Evolutionary conservation across 2,888 invertebrate genomes (phyloP), one percentile per base, ranked within the genome.

Genomic region (Andrena marginata): DNA sequence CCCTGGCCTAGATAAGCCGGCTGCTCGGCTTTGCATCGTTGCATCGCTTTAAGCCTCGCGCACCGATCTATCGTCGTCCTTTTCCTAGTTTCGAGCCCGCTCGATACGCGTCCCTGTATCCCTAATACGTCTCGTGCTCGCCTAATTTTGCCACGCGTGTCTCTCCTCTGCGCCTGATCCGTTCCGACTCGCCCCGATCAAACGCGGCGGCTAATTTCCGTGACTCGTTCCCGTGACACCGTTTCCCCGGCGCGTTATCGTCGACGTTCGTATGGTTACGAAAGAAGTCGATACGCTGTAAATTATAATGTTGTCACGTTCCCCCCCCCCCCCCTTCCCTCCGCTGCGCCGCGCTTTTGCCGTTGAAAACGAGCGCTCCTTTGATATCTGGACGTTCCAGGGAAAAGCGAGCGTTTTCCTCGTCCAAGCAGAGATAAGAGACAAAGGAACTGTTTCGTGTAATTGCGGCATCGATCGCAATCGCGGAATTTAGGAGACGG

Each of bases 1-100:
- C 94, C 94, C 92, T 94, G 94, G 94, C 94, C 94, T 94, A 94
- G 93, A 94, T 94, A 93, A 90, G 73, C 86, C 87, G 81, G 80
- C 89, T 87, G 90, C 89, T 85, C 89, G 88, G 89, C 87, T 90
- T 90, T 85, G 84, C 89, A 86, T 85, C 85, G 89, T 85, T 90
- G 88, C 89, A 87, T 90, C 87, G 89, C 85, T 87, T 87, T 82
- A 82, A 84, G 75, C 82, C 68, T 65, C 82, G 63, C 69, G 48
- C 35, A 31, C 6, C 70, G 65, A 31, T 67, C 77, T 67, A 65
- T 71, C 63, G 33, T 69, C 54, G 29, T 79, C 79, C 77, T 67
- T 75, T 68, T 70, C 73, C 77, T 49, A 23, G 26, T 67, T 67
- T 59, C 65, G 29, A n/a, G 23, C 42, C 6, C 59, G 33, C 2